Evolutionary conservation across 2,797 vertebrate species (phyloP), one percentile per base, ranked within the genome.

Genomic region (Acanthurus tractus): DNA sequence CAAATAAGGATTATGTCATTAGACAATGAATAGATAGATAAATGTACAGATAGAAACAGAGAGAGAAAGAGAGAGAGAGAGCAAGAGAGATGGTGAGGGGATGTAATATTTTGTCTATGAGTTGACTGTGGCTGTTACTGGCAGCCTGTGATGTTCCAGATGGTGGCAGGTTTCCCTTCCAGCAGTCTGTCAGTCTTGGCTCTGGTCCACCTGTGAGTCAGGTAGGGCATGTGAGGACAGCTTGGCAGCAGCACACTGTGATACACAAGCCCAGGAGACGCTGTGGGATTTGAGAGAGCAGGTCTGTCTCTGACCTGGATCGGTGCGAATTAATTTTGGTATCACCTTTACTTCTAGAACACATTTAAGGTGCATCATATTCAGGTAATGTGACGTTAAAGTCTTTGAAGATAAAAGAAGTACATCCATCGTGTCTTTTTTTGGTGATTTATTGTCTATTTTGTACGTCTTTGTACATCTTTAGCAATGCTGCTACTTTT

Each of bases 201-300:
- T 72, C 45, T 0, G 44, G 52, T 86, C 89, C 91, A 84, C 65
- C 65, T 73, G 66, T 87, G 86, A 89, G 83, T 89, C 70, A 89
- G 86, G 72, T 79, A 79, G 84, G 88, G 82, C 86, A 90, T 83
- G 77, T 85, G 82, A 93, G 91, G 92, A 92, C 86, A 89, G 63
- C 82, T 84, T 87, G 86, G 90, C 88, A 92, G 40, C 68, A 57
- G 71, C 12, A 70, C 68, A 64, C 70, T 29, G 73, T 0, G 5
- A 80, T 67, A 79, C 76, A 70, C 71, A 61, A 62, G 76, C 78
- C 72, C 61, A 67, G 72, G 77, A 88, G 82, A 87, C 71, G 79
- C 78, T 74, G 63, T 58, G 69, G 76, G 83, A 79, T 89, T 86
- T 83, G 25, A 74, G 63, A 76, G 55, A 73, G 70, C 54, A 74